Conservation (phyloP, 2,888 invertebrate genomes). For the Pseudanteris insignis region DNA sequence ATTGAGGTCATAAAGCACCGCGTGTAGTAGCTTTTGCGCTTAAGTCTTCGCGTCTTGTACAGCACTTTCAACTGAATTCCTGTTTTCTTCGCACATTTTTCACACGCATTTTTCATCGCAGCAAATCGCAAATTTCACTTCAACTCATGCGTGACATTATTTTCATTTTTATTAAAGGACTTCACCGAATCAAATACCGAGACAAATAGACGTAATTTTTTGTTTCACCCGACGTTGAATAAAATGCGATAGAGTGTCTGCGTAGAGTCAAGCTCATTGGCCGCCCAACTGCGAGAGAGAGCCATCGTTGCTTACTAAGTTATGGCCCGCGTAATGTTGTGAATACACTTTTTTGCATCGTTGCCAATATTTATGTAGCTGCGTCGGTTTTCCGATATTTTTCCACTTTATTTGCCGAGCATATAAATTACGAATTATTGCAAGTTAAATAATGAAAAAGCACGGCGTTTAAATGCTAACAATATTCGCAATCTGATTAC, state of each 20-base stretch:
- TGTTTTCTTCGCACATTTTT: conserved; percentile 36
- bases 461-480: no score
- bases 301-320: no score
- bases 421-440: conserved; percentile 6
- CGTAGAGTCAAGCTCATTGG: no score
- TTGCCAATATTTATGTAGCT: conserved; percentile 10
- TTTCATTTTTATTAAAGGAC: conserved; percentile 41
- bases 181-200: conserved; percentile 28
- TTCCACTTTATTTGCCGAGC: conserved; percentile 3
- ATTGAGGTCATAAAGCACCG: conserved; percentile 43
- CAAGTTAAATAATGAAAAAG: conserved; percentile 1
- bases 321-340: conserved; percentile 1
- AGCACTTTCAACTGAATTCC: conserved; percentile 41
- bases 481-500: no score
- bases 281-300: no score
- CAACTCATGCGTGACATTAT: conserved; percentile 40
- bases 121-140: no score
- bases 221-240: no score
- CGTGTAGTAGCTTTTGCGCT: conserved; percentile 34
- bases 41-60: conserved; percentile 23
- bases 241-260: conserved; percentile 19
- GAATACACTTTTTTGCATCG: conserved; percentile 4
- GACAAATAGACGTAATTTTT: no score
- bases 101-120: conserved; percentile 13
- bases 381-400: conserved; percentile 11